Conservation (phyloP, 2,888 invertebrate species). For the Eurois occulta region DNA sequence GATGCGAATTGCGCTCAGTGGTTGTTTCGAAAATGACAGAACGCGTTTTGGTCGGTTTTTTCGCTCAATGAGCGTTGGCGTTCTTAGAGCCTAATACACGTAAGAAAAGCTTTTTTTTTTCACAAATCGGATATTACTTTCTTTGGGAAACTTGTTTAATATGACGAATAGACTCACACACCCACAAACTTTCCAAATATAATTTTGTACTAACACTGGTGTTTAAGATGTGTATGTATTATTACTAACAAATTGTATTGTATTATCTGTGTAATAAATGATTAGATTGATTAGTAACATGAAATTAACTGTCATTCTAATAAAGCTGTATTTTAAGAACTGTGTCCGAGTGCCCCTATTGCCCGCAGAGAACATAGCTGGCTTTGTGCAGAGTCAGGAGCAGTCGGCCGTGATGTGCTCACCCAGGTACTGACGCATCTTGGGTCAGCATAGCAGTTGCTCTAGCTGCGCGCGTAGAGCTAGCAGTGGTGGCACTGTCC, state of each 20-base stretch:
- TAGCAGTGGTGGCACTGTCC: neutral
- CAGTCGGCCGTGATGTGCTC: neutral
- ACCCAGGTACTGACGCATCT: neutral
- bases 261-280: no score
- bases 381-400: neutral
- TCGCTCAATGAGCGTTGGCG: neutral
- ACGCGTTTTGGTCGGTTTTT: no score
- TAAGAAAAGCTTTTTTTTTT: neutral
- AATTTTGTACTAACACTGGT: no score
- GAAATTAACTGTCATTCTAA: neutral
- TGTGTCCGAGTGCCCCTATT: neutral
- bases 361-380: neutral
- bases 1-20: no score
- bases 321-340: neutral
- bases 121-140: neutral
- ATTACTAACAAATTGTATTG: no score
- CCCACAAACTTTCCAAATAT: no score
- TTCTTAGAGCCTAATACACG: neutral
- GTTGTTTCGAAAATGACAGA: no score
- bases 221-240: no score
- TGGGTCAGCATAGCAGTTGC: neutral
- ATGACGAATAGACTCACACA: neutral
- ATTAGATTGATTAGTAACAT: no score
- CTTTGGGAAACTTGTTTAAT: neutral
- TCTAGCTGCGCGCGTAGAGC: neutral